Evolutionary conservation across 2,888 invertebrate species (phyloP), one percentile per base, ranked within the genome.

Genomic region (Drosophila sordidula): DNA sequence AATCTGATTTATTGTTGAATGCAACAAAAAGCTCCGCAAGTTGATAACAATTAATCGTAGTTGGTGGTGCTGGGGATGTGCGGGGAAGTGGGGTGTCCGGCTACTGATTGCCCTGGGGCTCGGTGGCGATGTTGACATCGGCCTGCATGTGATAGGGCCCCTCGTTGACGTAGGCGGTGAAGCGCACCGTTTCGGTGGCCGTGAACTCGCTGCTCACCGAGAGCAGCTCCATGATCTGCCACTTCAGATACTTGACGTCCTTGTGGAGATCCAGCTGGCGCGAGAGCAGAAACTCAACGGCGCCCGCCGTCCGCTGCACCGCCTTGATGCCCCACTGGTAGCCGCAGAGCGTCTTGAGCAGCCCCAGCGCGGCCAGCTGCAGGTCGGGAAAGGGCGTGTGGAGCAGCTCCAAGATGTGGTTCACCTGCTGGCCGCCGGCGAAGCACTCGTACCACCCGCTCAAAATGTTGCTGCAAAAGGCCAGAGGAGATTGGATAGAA

Each of bases 341-440:
- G 64, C 93, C 92, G 18, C 95, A 95, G 14, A 97, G 89, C 0
- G 95, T 93, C 75, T 94, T 93, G 45, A 98, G 91, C 32, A 97
- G 92, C 14, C 93, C 93, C 45, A 97, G 93, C 18, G 95, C 95
- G 14, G 95, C 95, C 62, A 95, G 89, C 88, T 95, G 95, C 14
- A 97, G 93, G 78, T 98, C 98, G 0, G 94, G 93, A 89, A 98
- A 98, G 6, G 98, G 98, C 92, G 96, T 96, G 70, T 95, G 95
- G 66, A 95, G 94, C 42, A 95, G 92, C 2, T 93, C 88, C 78
- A 91, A 75, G 0, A 92, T 90, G 87, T 94, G 93, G 39, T 97
- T 92, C 41, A 94, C 91, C 62, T 95, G 94, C 90, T 95, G 94
- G 0, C 83, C 83, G 0, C 85, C 90, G 12, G 89, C 87, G 6